Conservation (phyloP, 2,797 vertebrate species). For the Ctenochaetus hawaiiensis region DNA sequence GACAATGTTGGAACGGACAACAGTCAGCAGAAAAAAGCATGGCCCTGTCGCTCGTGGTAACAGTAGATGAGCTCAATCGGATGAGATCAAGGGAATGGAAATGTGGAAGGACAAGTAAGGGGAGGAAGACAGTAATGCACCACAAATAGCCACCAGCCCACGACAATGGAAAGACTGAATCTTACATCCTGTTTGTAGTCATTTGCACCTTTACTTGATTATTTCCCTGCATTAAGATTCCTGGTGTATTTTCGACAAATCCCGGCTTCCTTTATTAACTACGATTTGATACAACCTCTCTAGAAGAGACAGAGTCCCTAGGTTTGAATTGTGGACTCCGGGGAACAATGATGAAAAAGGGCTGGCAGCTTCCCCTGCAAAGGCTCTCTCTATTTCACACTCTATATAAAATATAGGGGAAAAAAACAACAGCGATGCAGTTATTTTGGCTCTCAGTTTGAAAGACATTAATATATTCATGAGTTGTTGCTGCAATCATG, state of each 20-base stretch:
- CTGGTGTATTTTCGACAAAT: not conserved
- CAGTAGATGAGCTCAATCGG: slow-evolving; percentile 46
- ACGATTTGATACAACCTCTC: not conserved
- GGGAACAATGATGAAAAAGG: slow-evolving; percentile 36
- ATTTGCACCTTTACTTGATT: not conserved
- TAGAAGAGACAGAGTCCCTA: not conserved
- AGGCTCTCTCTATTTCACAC: slow-evolving; percentile 37
- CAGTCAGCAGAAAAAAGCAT: slow-evolving; percentile 64
- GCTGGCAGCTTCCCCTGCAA: slow-evolving; percentile 24
- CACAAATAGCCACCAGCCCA: slow-evolving; percentile 50
- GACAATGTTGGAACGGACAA: slow-evolving; percentile 50
- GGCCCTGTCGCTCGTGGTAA: slow-evolving; percentile 48
- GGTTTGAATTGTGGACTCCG: slow-evolving; percentile 7
- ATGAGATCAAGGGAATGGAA: slow-evolving; percentile 35
- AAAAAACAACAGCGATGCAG: slow-evolving; percentile 57
- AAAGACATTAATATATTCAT: slow-evolving; percentile 74
- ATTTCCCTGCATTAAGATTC: not conserved
- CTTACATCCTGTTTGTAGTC: slow-evolving; percentile 1
- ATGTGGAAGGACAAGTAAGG: slow-evolving; percentile 45
- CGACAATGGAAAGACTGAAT: slow-evolving; percentile 10
- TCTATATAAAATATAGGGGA: slow-evolving; percentile 29
- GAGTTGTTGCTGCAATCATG: slow-evolving; percentile 63
- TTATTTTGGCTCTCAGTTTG: slow-evolving; percentile 43
- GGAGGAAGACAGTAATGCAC: slow-evolving; percentile 36
- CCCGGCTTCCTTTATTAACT: slow-evolving; percentile 1